phyloP scores from a whole-genome alignment of 2,888 invertebrate species.

The Argyra leucocephala region DNA sequence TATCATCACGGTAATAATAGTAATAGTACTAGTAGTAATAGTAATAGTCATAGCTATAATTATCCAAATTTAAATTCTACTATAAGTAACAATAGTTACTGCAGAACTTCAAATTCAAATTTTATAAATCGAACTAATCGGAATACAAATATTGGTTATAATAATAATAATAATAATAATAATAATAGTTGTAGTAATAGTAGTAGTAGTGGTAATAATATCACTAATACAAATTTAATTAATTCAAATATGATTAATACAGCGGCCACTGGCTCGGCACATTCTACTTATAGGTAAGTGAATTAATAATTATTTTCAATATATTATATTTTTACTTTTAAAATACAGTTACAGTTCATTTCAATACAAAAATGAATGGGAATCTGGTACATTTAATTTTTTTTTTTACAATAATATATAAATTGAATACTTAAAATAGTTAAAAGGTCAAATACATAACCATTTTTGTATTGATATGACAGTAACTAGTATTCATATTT shows the following conservation, averaged over 20 bases:
- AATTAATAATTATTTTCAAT: too few relatives aligned
- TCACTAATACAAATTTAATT: background rate
- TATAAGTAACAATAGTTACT: too few relatives aligned
- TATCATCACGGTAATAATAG: background rate
- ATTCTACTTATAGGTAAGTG: background rate
- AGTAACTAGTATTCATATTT: too few relatives aligned
- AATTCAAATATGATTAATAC: background rate
- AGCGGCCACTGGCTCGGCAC: constrained; percentile 6
- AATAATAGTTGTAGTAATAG: background rate
- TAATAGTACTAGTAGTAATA: background rate
- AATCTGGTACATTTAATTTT: too few relatives aligned
- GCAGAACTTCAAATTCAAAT: too few relatives aligned
- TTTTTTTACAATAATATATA: too few relatives aligned
- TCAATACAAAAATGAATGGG: too few relatives aligned
- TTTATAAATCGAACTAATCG: background rate
- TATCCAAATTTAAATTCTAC: background rate
- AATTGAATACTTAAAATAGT: too few relatives aligned
- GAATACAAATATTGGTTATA: background rate
- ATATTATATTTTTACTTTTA: too few relatives aligned
- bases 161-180: background rate
- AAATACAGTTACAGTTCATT: too few relatives aligned
- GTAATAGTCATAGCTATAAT: background rate
- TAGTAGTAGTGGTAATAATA: background rate
- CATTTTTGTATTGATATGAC: too few relatives aligned
- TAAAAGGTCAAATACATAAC: too few relatives aligned